Evolutionary conservation across 53 echinoderm and acorn worm genomes (phyloP).

Genomic region (Zoroaster sp.): DNA sequence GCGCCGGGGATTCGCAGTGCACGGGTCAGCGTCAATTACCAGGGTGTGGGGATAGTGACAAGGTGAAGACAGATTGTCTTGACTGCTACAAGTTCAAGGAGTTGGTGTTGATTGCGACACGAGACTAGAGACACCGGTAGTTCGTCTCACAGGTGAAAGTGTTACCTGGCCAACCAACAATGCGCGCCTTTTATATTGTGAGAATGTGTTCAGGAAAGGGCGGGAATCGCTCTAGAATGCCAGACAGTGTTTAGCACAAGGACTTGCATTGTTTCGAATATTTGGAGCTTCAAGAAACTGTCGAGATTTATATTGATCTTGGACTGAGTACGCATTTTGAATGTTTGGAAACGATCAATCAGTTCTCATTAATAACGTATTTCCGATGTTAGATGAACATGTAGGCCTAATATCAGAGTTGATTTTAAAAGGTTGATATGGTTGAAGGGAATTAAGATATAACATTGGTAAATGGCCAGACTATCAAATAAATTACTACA

Average conservation of each 20-base stretch:
- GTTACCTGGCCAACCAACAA: background rate
- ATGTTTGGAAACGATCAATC: slow-evolving; percentile 1
- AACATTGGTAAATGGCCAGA: too few species aligned
- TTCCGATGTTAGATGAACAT: background rate
- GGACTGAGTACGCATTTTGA: background rate
- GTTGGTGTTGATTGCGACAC: slow-evolving; percentile 33
- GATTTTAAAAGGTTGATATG: too few species aligned
- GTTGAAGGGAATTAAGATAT: too few species aligned
- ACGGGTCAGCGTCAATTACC: slow-evolving; percentile 43
- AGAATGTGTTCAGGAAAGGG: background rate
- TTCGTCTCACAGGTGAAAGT: background rate
- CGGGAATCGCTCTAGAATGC: slow-evolving; percentile 16
- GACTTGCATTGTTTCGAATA: background rate
- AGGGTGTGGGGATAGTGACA: slow-evolving; percentile 49
- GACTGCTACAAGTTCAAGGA: slow-evolving; percentile 40
- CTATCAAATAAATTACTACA: too few species aligned
- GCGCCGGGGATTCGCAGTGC: background rate
- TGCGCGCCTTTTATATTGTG: slow-evolving; percentile 1
- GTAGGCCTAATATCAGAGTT: too few species aligned
- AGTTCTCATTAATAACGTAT: background rate
- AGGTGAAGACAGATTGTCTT: slow-evolving; percentile 36
- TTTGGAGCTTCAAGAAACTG: background rate
- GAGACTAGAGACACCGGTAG: background rate
- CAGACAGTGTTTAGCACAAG: slow-evolving; percentile 9
- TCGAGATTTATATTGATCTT: background rate